Evolutionary conservation across 2,888 invertebrate species (phyloP), one percentile per base, ranked within the genome.

Genomic region (Athalia circularis): DNA sequence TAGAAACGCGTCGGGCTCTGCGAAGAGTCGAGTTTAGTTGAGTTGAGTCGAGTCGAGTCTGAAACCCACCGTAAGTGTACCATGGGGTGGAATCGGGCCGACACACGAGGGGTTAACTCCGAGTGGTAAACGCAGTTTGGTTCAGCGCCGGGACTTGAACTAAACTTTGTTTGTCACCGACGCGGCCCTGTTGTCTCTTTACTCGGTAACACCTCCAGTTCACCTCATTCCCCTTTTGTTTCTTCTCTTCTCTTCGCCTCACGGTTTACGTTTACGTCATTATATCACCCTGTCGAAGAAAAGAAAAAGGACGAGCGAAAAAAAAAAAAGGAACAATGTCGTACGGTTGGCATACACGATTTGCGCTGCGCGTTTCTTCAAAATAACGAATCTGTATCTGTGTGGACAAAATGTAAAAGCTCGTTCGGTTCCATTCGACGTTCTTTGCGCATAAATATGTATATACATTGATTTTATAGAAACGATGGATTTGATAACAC

Each of bases 121-220:
- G 76, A 78, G 83, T 83, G 84, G 84, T 83, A 87, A 85, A 84
- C 84, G 83, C 84, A 85, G 85, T 86, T 86, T 83, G 72, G 72
- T 72, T 72, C 57, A 57, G 59, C 43, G 3, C 72, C 82, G 82
- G 83, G 86, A 86, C 84, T 85, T 84, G 83, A 86, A 83, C 83
- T 84, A 86, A 88, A 88, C 87, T 88, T 88, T 87, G 87, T 87
- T 88, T 87, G 88, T 88, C 87, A 87, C 85, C 83, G 80, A 82
- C 85, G 83, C 84, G 83, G 85, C 84, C 80, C 85, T 82, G 87
- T 86, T 87, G 86, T 85, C 86, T 84, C 83, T 86, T 84, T 84
- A 84, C 84, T 86, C 77, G 45, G 68, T 57, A 52, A 52, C 13
- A 65, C 47, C 47, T 57, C 75, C 52, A 29, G 29, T 59, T 64